Evolutionary conservation across 2,888 invertebrate genomes (phyloP), one percentile per base, ranked within the genome.

Genomic region (Philaethria dido): DNA sequence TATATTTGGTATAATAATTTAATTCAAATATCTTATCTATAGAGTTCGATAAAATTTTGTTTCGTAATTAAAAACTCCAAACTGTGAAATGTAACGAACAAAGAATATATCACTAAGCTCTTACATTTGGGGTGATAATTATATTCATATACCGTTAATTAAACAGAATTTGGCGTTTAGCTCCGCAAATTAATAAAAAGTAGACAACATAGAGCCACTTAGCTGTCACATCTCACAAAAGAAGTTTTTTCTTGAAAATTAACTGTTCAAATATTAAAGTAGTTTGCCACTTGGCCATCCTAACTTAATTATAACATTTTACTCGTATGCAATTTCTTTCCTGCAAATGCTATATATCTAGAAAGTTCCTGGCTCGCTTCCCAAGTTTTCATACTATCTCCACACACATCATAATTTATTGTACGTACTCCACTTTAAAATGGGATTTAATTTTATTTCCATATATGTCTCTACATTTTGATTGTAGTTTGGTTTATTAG

Each of bases 401-500:
- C 67, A 84, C 84, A 86, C 81, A 83, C 81, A 84, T 84, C 85
- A 87, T 86, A 85, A 64, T 66, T 63, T 77, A 80, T 76, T 75
- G 74, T 77, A 76, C 76, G 73, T 25, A 42, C 42, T 57, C 57
- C 4, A 57, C 57, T 57, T 57, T 57, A 57, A 57, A 57, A 42
- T 42, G 16, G 22, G 42, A 25, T 42, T 57, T 57, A 57, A 57
- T 57, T 57, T 57, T 42, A 57, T 57, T 57, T 42, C 39, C 39
- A 39, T 57, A 57, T 57, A 57, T 57, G 55, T 57, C 39, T n/a
- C 39, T 22, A 22, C n/a, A 57, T 57, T n/a, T 57, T 42, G 42
- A 57, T 42, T 42, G 22, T 57, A 33, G n/a, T 25, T 4, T 4
- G 16, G 29, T 16, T 39, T 39, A 20, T 39, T 20, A 22, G n/a